These are phyloP conservation scores for Meganola albula DNA, from an alignment of 2,888 invertebrate genomes.

Conservation along the genomic window DNA sequence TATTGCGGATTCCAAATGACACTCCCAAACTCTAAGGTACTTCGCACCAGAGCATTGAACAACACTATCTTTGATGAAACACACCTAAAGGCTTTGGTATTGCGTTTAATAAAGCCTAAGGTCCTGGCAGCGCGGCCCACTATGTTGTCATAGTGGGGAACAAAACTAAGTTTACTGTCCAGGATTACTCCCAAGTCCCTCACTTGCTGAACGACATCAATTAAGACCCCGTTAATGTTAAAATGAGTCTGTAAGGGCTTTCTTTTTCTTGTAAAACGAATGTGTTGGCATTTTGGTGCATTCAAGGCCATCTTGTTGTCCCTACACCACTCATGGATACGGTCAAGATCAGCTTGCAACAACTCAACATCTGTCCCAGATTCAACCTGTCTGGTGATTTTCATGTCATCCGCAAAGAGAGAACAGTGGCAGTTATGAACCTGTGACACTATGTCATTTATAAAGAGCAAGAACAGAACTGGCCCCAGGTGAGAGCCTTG, in stretches of 20 bases:
- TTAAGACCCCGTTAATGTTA: not conserved
- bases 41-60: not conserved
- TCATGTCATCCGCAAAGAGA: constrained; percentile 1
- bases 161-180: too few relatives aligned
- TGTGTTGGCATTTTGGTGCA: constrained; percentile 3
- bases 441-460: not conserved
- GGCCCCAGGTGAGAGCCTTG: constrained; percentile 1
- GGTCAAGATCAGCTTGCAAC: not conserved
- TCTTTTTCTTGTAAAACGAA: constrained; percentile 1
- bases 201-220: too few relatives aligned
- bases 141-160: too few relatives aligned
- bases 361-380: not conserved
- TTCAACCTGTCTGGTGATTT: not conserved
- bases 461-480: not conserved
- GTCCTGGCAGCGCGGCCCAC: too few relatives aligned
- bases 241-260: not conserved
- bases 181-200: too few relatives aligned
- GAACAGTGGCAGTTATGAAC: constrained; percentile 1
- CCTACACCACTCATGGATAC: not conserved
- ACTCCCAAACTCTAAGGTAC: not conserved
- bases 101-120: too few relatives aligned
- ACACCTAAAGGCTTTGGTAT: not conserved
- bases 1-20: not conserved
- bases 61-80: not conserved
- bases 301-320: constrained; percentile 4